A percentile compares a stretch with the other conserved stretches of the same genome.
Conservation (phyloP, 37 sponge, comb jelly and placozoan genomes). For the Amphimedon queenslandica region DNA sequence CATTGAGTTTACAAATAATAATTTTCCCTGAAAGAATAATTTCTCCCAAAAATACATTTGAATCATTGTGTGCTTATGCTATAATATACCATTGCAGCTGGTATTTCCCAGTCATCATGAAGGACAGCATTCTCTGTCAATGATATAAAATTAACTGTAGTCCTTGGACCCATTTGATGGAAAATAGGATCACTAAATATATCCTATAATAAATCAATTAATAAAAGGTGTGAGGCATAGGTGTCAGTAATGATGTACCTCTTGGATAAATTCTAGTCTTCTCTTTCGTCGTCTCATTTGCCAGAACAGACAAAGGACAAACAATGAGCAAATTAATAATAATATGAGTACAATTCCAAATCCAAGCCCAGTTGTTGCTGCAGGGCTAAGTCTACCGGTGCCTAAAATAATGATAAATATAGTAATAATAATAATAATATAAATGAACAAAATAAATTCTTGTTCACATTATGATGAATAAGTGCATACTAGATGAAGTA, state of each 20-base stretch:
- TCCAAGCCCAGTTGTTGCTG: too few relatives aligned
- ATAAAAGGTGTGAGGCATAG: background rate
- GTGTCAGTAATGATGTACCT: background rate
- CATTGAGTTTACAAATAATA: too few relatives aligned
- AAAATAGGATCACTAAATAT: background rate
- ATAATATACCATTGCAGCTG: too few relatives aligned
- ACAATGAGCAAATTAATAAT: background rate
- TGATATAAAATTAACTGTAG: background rate
- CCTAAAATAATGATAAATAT: too few relatives aligned
- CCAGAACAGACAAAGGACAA: background rate
- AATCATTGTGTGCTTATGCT: too few relatives aligned
- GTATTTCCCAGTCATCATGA: slow-evolving; percentile 3
- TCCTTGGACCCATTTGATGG: slow-evolving; percentile 3
- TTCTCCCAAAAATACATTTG: too few relatives aligned
- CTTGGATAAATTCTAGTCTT: slow-evolving; percentile 2
- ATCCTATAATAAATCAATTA: background rate
- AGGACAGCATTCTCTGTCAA: background rate
- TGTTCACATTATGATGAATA: background rate
- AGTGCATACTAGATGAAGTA: too few relatives aligned
- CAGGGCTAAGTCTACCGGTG: too few relatives aligned
- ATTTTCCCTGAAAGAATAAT: too few relatives aligned
- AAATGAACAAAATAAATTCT: background rate
- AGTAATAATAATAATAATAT: too few relatives aligned
- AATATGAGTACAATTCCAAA: too few relatives aligned
- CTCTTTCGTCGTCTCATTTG: background rate